Evolutionary conservation across 2,888 invertebrate species (phyloP), one percentile per base, ranked within the genome.

Genomic region (Acleris emargana): DNA sequence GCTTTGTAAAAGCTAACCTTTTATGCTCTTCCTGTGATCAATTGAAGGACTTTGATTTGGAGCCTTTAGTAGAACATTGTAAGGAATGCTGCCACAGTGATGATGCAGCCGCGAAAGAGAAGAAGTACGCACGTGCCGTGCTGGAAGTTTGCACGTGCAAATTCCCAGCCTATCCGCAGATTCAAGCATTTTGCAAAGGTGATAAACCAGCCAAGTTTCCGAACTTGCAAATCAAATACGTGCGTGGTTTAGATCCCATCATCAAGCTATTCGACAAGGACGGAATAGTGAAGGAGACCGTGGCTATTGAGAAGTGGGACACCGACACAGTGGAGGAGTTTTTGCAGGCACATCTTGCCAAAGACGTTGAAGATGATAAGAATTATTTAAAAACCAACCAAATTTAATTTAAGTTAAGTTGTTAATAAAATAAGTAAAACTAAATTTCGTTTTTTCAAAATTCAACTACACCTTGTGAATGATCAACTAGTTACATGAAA

Each of bases 261-360:
- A 98, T 99, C 53, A 97, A 98, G 82, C 91, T 99, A 58, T 93
- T 97, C 73, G 97, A 99, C 81, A 95, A 95, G 68, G 96, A 96
- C 76, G 97, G 96, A 42, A 95, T 96, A 79, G 95, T 97, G 1
- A 95, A 95, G 82, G 98, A 98, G 82, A 95, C 97, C 22, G 94
- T 99, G 32, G 99, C 98, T 59, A 99, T 99, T 80, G 98, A 98
- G 76, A 99, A 99, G 83, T 99, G 99, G 99, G 97, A 99, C 86
- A 99, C 99, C 0, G 99, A 99, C 87, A 97, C 99, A 0, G 97
- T 99, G 3, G 97, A 98, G 83, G 99, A 99, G 86, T 99, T 99
- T 90, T 94, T 99, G 72, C 96, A 96, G 73, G 97, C 98, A 43
- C 97, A 98, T 94, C 94, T 99, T 71, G 94, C 93, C 38, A 93